A percentile compares a stretch with the other conserved stretches of the same genome.
phyloP scores from a whole-genome alignment of 1,140 invertebrate genomes.

The Aphidius ervi region DNA sequence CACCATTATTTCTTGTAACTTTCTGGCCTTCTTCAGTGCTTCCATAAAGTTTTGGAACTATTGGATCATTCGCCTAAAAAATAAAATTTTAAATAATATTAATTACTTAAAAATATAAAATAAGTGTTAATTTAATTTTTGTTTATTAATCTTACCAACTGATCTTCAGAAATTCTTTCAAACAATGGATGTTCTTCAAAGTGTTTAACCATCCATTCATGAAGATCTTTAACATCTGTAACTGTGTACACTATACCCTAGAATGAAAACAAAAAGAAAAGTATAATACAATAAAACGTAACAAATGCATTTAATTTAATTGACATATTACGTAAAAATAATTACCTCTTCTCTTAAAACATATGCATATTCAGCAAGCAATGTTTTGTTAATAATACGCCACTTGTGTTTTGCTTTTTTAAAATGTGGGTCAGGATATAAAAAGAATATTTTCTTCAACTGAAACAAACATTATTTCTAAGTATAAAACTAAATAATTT shows the following conservation, averaged over 20 bases:
- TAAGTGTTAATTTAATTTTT: not conserved
- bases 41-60: slow-evolving; percentile 83
- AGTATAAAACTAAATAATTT: slow-evolving; percentile 5
- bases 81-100: slow-evolving; percentile 19
- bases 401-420: slow-evolving; percentile 99
- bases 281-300: not conserved
- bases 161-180: slow-evolving; percentile 65
- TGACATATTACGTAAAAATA: slow-evolving; percentile 26
- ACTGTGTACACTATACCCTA: slow-evolving; percentile 93
- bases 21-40: slow-evolving; percentile 98
- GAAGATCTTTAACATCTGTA: slow-evolving; percentile 95
- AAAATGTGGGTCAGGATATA: slow-evolving; percentile 99
- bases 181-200: slow-evolving; percentile 91
- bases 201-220: slow-evolving; percentile 96
- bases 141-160: slow-evolving; percentile 61
- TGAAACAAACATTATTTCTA: slow-evolving; percentile 55
- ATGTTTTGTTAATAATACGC: slow-evolving; percentile 92
- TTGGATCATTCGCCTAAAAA: slow-evolving; percentile 70
- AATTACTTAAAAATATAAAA: not conserved
- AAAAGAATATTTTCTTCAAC: slow-evolving; percentile 97
- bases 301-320: slow-evolving; percentile 3
- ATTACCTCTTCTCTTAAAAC: slow-evolving; percentile 77
- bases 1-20: slow-evolving; percentile 90
- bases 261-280: slow-evolving; percentile 28
- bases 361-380: slow-evolving; percentile 96